Base-by-base conservation (phyloP, 2,113 vertebrate genomes). In the Tragulus kanchil region DNA sequence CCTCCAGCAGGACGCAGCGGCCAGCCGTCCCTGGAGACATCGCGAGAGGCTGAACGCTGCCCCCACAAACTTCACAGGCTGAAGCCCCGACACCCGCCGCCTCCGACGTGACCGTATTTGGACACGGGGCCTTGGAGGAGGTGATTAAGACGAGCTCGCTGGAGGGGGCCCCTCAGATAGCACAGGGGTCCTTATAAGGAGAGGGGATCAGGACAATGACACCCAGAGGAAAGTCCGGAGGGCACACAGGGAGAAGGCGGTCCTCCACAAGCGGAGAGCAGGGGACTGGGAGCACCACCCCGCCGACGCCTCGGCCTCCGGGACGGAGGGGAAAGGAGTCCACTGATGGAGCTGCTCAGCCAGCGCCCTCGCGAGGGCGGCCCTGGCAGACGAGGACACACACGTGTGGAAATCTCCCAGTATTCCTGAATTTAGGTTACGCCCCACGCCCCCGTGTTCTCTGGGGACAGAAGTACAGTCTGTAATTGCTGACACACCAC, bases 371-470 rank as follows among this genome's bases (percentile, higher is more conserved):
- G 50, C 28, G 15, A 21, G 0, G 2, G 45, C n/a, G 5, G 28
- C 28, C 45, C 64, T 3, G 64, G 45, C 52, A 69, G 45, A 48
- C 36, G 1, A 17, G 52, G 0, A 59, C 87, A 23, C 36, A 36
- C 62, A 3, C 0, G 21, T 1, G 36, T 0, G 26, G 84, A 75
- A 71, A 45, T 56, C 23, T 52, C 45, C 50, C 42, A 64, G 19
- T 25, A 4, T 13, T 11, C 61, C 23, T 48, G 48, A 19, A 16
- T 2, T 14, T 1, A 61, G 13, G 45, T n/a, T 31, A 28, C 0
- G 3, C n/a, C 4, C 56, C 11, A 1, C 0, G 3, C n/a, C 4
- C 56, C 11, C 0, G 3, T 2, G 8, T 50, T 13, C 21, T 23
- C 75, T 5, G 3, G 4, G 28, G 25, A 54, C 11, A 69, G 42